A percentile compares a stretch with the other conserved stretches of the same genome.
phyloP scores from a whole-genome alignment of 2,797 vertebrate genomes.

The Myripristis jacobus region DNA sequence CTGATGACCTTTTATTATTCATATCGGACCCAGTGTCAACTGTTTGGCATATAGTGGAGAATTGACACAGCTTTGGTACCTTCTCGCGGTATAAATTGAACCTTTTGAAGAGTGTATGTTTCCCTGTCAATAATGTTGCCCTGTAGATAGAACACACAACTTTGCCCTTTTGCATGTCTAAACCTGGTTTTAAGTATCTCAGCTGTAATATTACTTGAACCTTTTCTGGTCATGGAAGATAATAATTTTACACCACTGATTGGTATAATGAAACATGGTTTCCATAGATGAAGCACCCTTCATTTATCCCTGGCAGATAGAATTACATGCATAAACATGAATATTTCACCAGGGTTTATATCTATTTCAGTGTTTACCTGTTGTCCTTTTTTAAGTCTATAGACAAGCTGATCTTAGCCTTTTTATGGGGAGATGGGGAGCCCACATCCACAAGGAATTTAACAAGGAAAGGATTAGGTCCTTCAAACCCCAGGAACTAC shows the following conservation, averaged over 20 bases:
- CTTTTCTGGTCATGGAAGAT: neutral
- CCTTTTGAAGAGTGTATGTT: neutral
- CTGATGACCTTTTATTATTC: neutral
- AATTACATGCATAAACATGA: neutral
- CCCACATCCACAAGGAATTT: too few species aligned
- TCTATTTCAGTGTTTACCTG: neutral
- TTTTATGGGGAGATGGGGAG: slow-evolving; percentile 1
- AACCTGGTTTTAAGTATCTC: neutral
- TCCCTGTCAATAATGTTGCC: neutral
- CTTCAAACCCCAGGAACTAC: neutral
- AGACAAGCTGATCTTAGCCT: neutral
- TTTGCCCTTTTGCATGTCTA: slow-evolving; percentile 1
- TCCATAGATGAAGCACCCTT: too few species aligned
- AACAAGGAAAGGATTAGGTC: neutral
- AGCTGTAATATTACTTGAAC: neutral
- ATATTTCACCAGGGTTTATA: neutral
- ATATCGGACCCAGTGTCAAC: neutral
- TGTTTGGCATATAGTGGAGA: neutral
- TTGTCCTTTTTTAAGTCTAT: neutral
- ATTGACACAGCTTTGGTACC: neutral
- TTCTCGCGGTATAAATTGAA: neutral
- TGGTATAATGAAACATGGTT: neutral
- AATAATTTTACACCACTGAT: neutral
- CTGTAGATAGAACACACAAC: neutral
- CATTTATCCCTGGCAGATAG: neutral